phyloP scores from a whole-genome alignment of 2,797 vertebrate genomes.

The Manis pentadactyla region DNA sequence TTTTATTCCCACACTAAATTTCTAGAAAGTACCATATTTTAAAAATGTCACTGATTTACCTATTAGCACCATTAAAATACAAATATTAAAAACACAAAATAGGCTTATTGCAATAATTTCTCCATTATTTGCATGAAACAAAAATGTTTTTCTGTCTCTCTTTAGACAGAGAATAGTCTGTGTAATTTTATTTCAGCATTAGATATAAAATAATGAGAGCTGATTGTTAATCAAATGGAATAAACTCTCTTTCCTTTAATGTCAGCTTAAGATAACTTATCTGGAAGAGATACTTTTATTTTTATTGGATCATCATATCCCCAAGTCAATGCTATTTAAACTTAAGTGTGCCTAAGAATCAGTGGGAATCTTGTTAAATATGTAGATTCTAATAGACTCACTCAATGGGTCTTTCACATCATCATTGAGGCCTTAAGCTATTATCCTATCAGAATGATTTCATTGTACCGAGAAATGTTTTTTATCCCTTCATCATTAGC shows the following conservation, averaged over 20 bases:
- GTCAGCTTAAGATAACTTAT: background rate
- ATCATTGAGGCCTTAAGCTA: background rate
- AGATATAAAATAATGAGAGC: background rate
- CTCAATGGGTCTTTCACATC: background rate
- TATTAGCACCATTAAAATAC: background rate
- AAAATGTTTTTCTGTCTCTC: background rate
- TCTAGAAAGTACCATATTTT: background rate
- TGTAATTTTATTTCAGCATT: background rate
- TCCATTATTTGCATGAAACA: background rate
- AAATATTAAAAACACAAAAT: background rate
- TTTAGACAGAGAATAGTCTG: background rate
- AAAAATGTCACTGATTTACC: background rate
- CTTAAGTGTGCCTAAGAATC: background rate
- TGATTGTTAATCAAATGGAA: background rate
- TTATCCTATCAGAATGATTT: background rate
- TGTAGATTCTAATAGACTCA: background rate
- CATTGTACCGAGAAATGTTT: background rate
- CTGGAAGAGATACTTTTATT: background rate
- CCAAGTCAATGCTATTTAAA: background rate
- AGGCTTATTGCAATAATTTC: background rate
- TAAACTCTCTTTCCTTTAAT: background rate
- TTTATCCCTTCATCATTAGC: background rate
- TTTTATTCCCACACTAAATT: background rate
- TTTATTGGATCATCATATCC: background rate
- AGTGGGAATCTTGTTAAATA: background rate